Conservation (phyloP, 1,140 invertebrate species). For the Capitella teleta region DNA sequence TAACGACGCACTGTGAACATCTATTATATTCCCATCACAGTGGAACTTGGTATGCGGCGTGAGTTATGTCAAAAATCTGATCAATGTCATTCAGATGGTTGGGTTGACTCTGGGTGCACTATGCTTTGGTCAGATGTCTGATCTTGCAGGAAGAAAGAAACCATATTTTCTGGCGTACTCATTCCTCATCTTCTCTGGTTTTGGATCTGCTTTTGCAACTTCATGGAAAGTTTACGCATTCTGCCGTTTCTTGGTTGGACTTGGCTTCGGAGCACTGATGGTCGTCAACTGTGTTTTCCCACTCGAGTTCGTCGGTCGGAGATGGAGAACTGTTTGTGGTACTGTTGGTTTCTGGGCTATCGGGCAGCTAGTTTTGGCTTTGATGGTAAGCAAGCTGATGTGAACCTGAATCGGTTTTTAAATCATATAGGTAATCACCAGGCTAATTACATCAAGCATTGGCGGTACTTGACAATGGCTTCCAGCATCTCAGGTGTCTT, state of each 20-base stretch:
- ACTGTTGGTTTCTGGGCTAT: slow-evolving; percentile 60
- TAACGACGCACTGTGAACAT: background rate
- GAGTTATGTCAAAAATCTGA: background rate
- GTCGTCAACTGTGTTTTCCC: slow-evolving; percentile 31
- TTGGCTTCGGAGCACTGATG: slow-evolving; percentile 17
- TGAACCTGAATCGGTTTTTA: background rate
- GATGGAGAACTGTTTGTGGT: slow-evolving; percentile 60
- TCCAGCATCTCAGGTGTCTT: background rate
- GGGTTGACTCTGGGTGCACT: slow-evolving; percentile 11
- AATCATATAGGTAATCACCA: background rate
- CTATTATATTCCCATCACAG: background rate
- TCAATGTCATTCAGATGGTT: slow-evolving; percentile 5
- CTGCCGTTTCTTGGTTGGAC: slow-evolving; percentile 2
- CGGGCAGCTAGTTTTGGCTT: slow-evolving; percentile 60
- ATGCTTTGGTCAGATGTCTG: slow-evolving; percentile 4
- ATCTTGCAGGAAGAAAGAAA: slow-evolving; percentile 7
- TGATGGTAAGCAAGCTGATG: slow-evolving; percentile 50
- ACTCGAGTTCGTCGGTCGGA: slow-evolving; percentile 68
- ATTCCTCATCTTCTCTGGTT: background rate
- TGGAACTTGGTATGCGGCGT: slow-evolving; percentile 9
- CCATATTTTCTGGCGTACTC: background rate
- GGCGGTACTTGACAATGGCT: background rate
- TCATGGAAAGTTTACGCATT: slow-evolving; percentile 4
- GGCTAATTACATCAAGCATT: background rate
- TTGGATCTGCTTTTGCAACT: background rate